Evolutionary conservation across 2,113 vertebrate genomes (phyloP), one percentile per base, ranked within the genome.

Genomic region (Zapornia atra): DNA sequence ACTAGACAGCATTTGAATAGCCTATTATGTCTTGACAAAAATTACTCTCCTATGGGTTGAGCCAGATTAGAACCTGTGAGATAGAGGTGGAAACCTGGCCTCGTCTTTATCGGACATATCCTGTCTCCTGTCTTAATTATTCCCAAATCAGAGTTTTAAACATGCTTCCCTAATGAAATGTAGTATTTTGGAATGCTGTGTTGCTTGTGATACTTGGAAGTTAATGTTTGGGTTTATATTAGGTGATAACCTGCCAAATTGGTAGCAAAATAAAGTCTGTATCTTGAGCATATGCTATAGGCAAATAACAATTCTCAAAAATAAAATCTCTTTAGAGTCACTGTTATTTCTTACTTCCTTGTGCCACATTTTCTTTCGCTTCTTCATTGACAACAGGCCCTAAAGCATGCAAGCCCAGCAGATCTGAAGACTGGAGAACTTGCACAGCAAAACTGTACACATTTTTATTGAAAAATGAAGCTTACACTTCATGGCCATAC

Each of bases 21-120:
- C 19, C 50, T 83, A 0, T 83, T 90, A 77, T 15, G 17, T 75
- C 72, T 59, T 66, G 42, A 66, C 36, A 81, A 46, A 93, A 81
- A 83, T 78, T 63, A n/a, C 17, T 86, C 60, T 86, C 33, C 33
- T 86, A 33, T 64, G 80, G 19, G 10, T 40, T 88, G 40, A 81
- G 29, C 40, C 51, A 86, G 42, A 77, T 73, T 69, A 88, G n/a
- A 90, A 83, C 40, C 68, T 63, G 54, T 88, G 75, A 88, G 94
- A 81, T n/a, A 61, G 80, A 59, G 64, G 9, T 88, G 79, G 57
- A 96, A 95, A 81, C 19, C 40, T 88, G 66, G 21, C 21, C 34
- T 64, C 86, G 51, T 92, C 56, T 70, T 90, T 83, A 44, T 83
- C 82, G 66, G 29, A 53, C 9, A 22, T 81, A 83, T 65, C 40